Evolutionary conservation across 2,113 vertebrate genomes (phyloP).

Genomic region (Zapornia atra): DNA sequence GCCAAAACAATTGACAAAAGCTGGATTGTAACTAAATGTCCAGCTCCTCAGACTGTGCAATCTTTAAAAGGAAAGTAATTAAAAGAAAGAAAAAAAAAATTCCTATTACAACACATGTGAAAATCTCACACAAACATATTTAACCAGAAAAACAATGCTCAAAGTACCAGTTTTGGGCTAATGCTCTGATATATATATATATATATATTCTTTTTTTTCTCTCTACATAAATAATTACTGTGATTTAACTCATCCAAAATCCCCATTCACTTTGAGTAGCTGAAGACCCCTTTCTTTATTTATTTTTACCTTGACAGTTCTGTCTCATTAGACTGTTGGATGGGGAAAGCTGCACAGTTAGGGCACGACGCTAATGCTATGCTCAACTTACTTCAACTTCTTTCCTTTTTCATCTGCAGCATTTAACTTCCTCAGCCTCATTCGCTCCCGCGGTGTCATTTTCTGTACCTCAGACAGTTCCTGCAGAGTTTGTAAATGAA

Average conservation of each 20-base stretch:
- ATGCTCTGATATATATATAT: not conserved
- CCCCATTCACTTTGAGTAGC: not conserved
- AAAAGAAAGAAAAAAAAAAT: not conserved
- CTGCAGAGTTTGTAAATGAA: slow-evolving; percentile 82
- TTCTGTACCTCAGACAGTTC: slow-evolving; percentile 82
- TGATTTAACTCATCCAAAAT: not conserved
- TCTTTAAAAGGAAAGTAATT: not conserved
- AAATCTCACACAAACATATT: not conserved
- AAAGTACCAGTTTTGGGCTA: not conserved
- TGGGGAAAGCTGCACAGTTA: not conserved
- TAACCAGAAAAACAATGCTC: not conserved
- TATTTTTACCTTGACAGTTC: not conserved
- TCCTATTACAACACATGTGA: not conserved
- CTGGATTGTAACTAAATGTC: not conserved
- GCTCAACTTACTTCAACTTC: slow-evolving; percentile 77
- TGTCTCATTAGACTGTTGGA: not conserved
- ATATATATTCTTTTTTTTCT: not conserved
- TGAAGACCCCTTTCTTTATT: not conserved
- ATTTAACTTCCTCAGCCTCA: slow-evolving; percentile 82
- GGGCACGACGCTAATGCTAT: not conserved
- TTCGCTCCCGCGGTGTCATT: slow-evolving; percentile 83
- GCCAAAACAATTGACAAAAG: not conserved
- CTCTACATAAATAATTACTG: not conserved
- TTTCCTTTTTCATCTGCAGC: slow-evolving; percentile 77
- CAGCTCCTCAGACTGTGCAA: accelerated